Evolutionary conservation across 2,113 vertebrate species (phyloP).

Genomic region (Ellobius talpinus): DNA sequence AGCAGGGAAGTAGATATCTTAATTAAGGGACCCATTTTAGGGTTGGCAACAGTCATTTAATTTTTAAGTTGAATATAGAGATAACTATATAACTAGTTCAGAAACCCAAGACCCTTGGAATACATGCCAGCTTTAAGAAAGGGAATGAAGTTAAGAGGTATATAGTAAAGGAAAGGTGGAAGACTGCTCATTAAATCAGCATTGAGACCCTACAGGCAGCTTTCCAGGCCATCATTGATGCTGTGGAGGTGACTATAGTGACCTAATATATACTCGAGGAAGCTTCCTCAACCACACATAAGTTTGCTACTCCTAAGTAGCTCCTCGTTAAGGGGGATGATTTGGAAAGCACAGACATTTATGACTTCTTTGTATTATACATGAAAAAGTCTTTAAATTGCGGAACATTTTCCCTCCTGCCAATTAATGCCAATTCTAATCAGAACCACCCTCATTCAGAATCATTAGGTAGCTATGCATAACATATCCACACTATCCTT

Average conservation of each 20-base stretch:
- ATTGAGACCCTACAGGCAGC: background rate
- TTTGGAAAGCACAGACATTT: constrained; percentile 37
- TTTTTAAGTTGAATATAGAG: background rate
- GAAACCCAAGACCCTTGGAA: background rate
- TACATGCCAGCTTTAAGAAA: background rate
- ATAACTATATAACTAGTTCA: background rate
- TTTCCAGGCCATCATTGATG: background rate
- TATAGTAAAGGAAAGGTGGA: background rate
- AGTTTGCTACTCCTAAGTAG: background rate
- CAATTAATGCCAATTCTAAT: constrained; percentile 37
- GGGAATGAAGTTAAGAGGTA: background rate
- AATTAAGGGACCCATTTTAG: no score
- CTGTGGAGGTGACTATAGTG: background rate
- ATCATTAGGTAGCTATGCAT: constrained; percentile 48
- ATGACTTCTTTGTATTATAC: constrained; percentile 40
- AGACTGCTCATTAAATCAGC: constrained; percentile 37
- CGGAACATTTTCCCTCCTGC: constrained; percentile 39
- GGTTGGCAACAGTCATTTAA: no score
- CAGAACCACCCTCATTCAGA: constrained; percentile 58
- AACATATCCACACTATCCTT: background rate
- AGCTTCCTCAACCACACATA: background rate
- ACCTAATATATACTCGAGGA: background rate
- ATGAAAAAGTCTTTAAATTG: background rate
- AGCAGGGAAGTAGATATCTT: no score
- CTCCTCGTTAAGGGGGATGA: background rate